Evolutionary conservation across 2,113 vertebrate genomes (phyloP).

Genomic region (Myiozetetes cayanensis): DNA sequence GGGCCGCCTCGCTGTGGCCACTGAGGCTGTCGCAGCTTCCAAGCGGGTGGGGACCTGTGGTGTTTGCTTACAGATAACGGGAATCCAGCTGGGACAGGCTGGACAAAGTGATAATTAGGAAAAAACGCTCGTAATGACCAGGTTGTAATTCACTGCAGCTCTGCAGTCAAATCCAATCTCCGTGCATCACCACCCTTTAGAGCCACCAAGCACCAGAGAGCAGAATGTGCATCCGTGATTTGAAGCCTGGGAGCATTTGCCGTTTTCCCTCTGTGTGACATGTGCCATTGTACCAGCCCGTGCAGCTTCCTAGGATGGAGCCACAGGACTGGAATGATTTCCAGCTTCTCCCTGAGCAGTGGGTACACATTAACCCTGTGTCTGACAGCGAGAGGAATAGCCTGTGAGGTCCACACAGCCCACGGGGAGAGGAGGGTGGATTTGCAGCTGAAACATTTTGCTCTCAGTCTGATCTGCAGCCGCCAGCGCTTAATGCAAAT

Average conservation of each 20-base stretch:
- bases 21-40: background rate
- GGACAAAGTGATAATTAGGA: background rate
- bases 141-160: background rate
- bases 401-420: background rate
- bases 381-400: background rate
- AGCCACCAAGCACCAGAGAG: background rate
- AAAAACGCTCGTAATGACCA: slow-evolving; percentile 1
- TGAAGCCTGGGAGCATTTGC: background rate
- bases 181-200: fast-evolving
- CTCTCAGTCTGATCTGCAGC: background rate
- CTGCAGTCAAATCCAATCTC: background rate
- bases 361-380: background rate
- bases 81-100: background rate
- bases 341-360: background rate
- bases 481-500: background rate
- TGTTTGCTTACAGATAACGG: background rate
- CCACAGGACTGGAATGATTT: background rate
- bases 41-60: background rate
- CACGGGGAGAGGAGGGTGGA: background rate
- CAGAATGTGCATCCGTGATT: background rate
- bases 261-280: background rate
- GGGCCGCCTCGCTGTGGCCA: background rate
- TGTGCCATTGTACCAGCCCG: background rate
- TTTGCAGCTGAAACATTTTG: background rate
- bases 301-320: background rate